Evolutionary conservation across 2,113 vertebrate species (phyloP).

Genomic region (Romanogobio albipinnatus): DNA sequence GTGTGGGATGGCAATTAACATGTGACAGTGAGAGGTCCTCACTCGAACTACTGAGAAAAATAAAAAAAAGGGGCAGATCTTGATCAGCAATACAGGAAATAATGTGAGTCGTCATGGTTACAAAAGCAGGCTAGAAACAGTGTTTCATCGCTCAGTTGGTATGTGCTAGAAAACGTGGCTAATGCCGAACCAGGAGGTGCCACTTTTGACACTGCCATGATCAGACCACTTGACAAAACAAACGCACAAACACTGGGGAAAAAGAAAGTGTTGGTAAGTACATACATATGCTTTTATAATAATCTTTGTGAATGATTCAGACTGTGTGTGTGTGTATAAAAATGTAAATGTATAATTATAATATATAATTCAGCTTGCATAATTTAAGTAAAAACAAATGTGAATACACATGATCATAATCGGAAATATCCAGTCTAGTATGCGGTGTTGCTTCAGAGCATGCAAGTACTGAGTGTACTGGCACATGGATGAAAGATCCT

Average conservation of each 20-base stretch:
- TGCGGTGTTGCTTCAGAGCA: background rate
- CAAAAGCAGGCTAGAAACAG: constrained; percentile 55
- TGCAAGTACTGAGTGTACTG: background rate
- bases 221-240: constrained; percentile 37
- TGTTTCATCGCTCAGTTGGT: constrained; percentile 49
- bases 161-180: constrained; percentile 49
- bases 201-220: constrained; percentile 48
- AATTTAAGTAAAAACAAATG: no score
- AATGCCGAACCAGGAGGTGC: constrained; percentile 33
- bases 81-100: constrained; percentile 72
- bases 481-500: background rate
- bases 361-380: background rate
- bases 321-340: background rate
- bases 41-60: constrained; percentile 24
- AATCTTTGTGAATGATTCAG: background rate
- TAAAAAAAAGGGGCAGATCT: constrained; percentile 34
- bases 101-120: constrained; percentile 71
- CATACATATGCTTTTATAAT: constrained; percentile 1
- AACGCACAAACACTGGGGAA: constrained; percentile 18
- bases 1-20: constrained; percentile 4
- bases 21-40: background rate
- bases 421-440: background rate
- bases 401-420: background rate
- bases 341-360: background rate
- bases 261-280: constrained; percentile 51